Percentiles rank a stretch among this genome's conserved stretches.
Evolutionary conservation across 2,888 invertebrate species (phyloP).

Genomic region (Pollenia angustigena): DNA sequence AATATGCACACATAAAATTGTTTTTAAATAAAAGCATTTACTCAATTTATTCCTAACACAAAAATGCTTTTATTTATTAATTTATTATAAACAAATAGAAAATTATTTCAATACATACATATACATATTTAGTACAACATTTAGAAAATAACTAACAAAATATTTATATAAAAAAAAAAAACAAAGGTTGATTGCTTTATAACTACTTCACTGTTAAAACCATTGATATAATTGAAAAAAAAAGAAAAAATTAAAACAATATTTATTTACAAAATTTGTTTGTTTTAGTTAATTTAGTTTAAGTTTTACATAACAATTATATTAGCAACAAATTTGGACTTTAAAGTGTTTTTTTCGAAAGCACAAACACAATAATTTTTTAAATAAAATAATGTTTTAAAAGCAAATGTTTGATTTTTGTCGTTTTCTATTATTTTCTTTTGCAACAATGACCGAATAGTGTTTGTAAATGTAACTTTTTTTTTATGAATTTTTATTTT

Average conservation of each 20-base stretch:
- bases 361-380: conserved; percentile 28
- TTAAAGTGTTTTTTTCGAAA: not conserved
- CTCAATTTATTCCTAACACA: conserved; percentile 19
- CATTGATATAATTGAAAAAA: conserved; percentile 12
- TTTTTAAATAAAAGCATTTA: conserved; percentile 31
- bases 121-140: not conserved
- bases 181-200: conserved; percentile 47
- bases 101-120: conserved; percentile 1
- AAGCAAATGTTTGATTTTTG: not conserved
- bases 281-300: conserved; percentile 31
- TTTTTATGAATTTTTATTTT: not conserved
- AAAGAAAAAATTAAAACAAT: not conserved
- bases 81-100: conserved; percentile 23
- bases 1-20: not conserved
- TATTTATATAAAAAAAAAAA: too few species aligned
- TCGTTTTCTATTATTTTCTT: not conserved
- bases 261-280: not conserved
- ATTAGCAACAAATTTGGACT: not conserved
- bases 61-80: conserved; percentile 34
- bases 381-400: conserved; percentile 42
- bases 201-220: not conserved
- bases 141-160: conserved; percentile 7
- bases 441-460: not conserved
- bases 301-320: conserved; percentile 15
- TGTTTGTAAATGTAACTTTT: not conserved